These are phyloP conservation scores for Neria commutata DNA, from an alignment of 2,888 invertebrate genomes.

Conservation along the genomic window DNA sequence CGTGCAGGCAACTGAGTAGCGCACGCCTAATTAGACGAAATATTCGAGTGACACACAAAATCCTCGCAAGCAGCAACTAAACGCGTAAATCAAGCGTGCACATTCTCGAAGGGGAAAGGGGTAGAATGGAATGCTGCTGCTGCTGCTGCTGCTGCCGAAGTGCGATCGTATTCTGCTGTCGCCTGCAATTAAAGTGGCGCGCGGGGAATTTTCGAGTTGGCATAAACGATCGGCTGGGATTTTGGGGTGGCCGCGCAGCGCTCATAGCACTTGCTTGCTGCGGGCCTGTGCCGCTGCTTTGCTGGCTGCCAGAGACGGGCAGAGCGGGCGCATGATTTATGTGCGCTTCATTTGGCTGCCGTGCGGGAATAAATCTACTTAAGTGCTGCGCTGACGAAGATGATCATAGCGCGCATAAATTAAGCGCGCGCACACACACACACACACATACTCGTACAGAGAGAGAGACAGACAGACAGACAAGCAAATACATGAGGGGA, in stretches of 20 bases:
- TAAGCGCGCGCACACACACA: background rate
- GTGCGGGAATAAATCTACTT: constrained; percentile 15
- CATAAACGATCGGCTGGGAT: no score
- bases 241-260: no score
- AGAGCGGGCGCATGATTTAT: constrained; percentile 51
- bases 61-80: constrained; percentile 6
- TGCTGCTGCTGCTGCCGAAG: background rate
- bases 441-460: background rate
- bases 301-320: no score
- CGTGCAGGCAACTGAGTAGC: no score
- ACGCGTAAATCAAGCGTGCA: constrained; percentile 25
- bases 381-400: constrained; percentile 4
- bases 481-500: no score
- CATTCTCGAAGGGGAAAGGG: background rate
- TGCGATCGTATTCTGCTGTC: constrained; percentile 28
- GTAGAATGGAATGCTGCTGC: no score
- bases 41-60: constrained; percentile 48
- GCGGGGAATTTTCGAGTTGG: constrained; percentile 8
- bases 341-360: constrained; percentile 29
- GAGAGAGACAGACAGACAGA: background rate
- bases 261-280: no score
- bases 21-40: constrained; percentile 55
- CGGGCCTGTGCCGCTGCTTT: no score
- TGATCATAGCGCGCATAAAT: constrained; percentile 2
- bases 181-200: constrained; percentile 48